Percentiles rank a stretch among this genome's conserved stretches.
These are phyloP conservation scores for Chamaetylas fuelleborni DNA, from an alignment of 2,113 vertebrate genomes.

Conservation along the genomic window DNA sequence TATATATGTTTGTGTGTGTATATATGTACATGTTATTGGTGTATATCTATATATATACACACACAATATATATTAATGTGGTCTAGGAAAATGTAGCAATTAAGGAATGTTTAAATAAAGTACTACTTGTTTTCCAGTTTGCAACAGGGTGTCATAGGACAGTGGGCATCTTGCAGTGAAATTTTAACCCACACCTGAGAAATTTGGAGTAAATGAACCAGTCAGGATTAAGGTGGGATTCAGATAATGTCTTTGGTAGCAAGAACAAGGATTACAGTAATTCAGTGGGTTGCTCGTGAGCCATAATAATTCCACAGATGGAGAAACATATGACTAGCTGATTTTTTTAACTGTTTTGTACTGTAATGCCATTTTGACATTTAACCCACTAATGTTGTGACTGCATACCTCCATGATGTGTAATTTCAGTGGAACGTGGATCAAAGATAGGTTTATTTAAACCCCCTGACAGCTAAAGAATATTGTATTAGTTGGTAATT, in stretches of 20 bases:
- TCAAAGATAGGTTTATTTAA: conserved; percentile 72
- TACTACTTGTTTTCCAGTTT: conserved; percentile 74
- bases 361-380: conserved; percentile 71
- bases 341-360: conserved; percentile 53
- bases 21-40: conserved; percentile 52
- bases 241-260: conserved; percentile 51
- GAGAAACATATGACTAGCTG: conserved; percentile 67
- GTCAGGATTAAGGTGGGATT: conserved; percentile 69
- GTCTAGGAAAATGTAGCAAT: conserved; percentile 79
- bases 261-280: conserved; percentile 55
- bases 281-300: conserved; percentile 66
- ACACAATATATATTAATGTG: conserved; percentile 69
- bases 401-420: conserved; percentile 66
- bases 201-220: conserved; percentile 67
- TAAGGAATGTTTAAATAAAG: conserved; percentile 77
- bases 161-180: conserved; percentile 70
- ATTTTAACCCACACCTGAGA: conserved; percentile 69
- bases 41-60: conserved; percentile 52
- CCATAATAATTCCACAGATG: conserved; percentile 63
- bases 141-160: conserved; percentile 69
- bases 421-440: conserved; percentile 70
- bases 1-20: conserved; percentile 57
- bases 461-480: conserved; percentile 68
- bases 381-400: conserved; percentile 66
- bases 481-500: conserved; percentile 72